Conservation (phyloP, 2,888 invertebrate species). For the Odontothrips loti region DNA sequence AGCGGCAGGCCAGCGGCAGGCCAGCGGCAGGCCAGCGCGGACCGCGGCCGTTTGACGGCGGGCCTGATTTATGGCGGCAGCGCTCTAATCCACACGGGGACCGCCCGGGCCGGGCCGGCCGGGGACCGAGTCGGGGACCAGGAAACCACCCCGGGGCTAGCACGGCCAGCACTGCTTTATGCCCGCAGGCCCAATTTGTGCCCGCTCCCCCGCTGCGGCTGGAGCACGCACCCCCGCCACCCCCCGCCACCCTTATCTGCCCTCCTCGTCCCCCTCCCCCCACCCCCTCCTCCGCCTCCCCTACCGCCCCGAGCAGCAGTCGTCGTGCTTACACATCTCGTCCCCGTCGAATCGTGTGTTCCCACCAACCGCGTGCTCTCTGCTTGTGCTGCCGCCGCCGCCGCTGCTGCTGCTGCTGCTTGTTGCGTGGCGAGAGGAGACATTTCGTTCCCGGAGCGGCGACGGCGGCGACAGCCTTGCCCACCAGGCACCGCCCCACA, state of each 20-base stretch:
- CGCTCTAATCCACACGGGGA: constrained; percentile 1
- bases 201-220: constrained; percentile 14
- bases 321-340: background rate
- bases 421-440: background rate
- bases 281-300: background rate
- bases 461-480: no score
- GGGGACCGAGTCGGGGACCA: no score
- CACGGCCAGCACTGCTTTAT: background rate
- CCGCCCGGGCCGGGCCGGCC: background rate
- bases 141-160: background rate
- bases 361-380: background rate
- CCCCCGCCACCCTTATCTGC: background rate
- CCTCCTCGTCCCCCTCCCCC: no score
- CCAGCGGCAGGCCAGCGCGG: background rate
- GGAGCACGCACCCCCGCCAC: background rate
- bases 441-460: no score
- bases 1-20: no score
- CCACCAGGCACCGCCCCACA: no score
- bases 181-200: background rate
- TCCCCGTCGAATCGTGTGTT: background rate
- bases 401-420: background rate
- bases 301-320: background rate
- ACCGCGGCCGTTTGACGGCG: background rate
- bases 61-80: background rate
- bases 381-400: background rate